phyloP scores from a whole-genome alignment of 2,113 vertebrate genomes.

The Ophthalmolycus amberensis region DNA sequence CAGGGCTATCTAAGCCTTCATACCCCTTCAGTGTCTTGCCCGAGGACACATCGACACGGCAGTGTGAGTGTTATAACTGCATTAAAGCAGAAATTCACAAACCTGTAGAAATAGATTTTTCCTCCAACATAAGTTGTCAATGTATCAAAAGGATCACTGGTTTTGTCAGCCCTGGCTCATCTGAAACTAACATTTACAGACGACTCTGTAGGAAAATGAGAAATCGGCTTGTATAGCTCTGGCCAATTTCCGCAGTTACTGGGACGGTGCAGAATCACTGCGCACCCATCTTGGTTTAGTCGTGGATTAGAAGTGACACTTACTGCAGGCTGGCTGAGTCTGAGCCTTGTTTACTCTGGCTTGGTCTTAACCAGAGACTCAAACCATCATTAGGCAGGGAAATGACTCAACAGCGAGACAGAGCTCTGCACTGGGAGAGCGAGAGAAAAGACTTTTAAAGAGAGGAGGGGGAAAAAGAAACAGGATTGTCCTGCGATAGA shows the following conservation, averaged over 20 bases:
- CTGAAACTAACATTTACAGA: constrained; percentile 27
- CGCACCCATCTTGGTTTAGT: constrained; percentile 52
- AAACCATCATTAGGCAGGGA: constrained; percentile 71
- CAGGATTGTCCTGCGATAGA: constrained; percentile 36
- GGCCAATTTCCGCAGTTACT: constrained; percentile 25
- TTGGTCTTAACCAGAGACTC: constrained; percentile 60
- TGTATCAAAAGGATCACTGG: neutral
- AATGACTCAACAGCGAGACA: constrained; percentile 64
- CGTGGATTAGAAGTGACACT: constrained; percentile 76
- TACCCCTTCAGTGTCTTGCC: too few relatives aligned
- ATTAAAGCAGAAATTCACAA: neutral
- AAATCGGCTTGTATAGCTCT: constrained; percentile 15
- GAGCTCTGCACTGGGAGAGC: constrained; percentile 22
- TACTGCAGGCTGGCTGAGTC: constrained; percentile 72
- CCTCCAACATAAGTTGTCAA: neutral
- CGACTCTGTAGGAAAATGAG: constrained; percentile 32
- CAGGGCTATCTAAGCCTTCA: too few relatives aligned
- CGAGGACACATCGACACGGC: too few relatives aligned
- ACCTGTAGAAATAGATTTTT: neutral
- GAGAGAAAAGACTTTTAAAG: constrained; percentile 4
- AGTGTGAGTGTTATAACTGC: neutral
- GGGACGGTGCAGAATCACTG: constrained; percentile 42
- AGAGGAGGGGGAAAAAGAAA: constrained; percentile 4
- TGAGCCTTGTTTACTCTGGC: constrained; percentile 72
- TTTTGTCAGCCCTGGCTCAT: constrained; percentile 17